phyloP scores from a whole-genome alignment of 1,140 invertebrate genomes.

The Bombus turneri region DNA sequence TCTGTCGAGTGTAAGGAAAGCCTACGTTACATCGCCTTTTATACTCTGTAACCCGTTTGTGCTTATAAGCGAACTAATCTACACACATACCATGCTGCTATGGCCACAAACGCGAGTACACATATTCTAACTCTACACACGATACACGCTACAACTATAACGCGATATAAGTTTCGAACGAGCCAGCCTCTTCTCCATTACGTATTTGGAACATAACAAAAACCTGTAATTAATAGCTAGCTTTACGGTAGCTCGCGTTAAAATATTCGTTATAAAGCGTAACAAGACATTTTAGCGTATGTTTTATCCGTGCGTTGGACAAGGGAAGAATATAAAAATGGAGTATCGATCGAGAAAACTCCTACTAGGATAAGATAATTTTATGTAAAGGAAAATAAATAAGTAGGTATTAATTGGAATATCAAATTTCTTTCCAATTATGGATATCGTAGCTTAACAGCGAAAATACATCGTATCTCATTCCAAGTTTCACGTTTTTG shows the following conservation, averaged over 20 bases:
- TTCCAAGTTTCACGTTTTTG: neutral
- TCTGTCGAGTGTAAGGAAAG: conserved; percentile 17
- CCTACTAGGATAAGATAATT: fast-evolving
- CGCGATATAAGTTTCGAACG: neutral
- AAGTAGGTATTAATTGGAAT: no score
- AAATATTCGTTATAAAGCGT: neutral
- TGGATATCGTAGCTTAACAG: neutral
- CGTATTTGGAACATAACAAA: neutral
- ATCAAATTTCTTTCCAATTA: no score
- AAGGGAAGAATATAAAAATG: neutral
- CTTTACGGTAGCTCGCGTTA: no score
- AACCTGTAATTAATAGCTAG: neutral
- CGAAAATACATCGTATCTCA: neutral
- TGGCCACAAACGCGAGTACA: neutral
- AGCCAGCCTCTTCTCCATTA: neutral
- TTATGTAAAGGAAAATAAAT: neutral
- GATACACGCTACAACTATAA: neutral
- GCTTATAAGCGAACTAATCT: conserved; percentile 17
- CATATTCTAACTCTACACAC: neutral
- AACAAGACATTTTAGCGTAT: neutral
- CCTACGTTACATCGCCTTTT: conserved; percentile 13
- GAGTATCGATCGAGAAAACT: neutral
- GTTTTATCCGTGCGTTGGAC: neutral
- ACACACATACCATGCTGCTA: neutral
- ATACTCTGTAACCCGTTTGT: conserved; percentile 17